Evolutionary conservation across 2,113 vertebrate genomes (phyloP), one percentile per base, ranked within the genome.

Genomic region (Cephalopholis sonnerati): DNA sequence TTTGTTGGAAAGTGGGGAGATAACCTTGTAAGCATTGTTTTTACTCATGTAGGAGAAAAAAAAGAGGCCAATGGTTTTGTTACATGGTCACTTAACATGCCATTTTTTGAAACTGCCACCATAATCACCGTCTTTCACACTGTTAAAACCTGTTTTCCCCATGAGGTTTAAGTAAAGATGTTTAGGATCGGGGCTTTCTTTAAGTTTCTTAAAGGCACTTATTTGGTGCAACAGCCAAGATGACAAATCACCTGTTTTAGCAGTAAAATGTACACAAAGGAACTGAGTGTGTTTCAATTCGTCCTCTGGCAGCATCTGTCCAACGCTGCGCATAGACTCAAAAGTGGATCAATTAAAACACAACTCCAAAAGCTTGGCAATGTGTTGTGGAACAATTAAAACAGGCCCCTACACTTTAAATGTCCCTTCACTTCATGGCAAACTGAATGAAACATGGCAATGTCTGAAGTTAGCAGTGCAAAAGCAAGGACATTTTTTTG

Each of bases 321-420:
- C 39, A 20, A 44, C 15, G 4, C 39, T 50, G n/a, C 3, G 67
- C 41, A 66, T 27, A 9, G 11, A 59, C 61, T 66, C 20, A 70
- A 71, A 86, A 74, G 39, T 78, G 39, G 54, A 36, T 83, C 59
- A 78, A 67, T 55, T 29, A 27, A 65, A 63, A 51, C 24, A 12
- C 27, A 44, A 41, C 22, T 61, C 32, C 53, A 55, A 64, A 65
- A 50, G 41, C 29, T 25, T 18, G 27, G 11, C 17, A 8, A 36
- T 68, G 61, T 44, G 24, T 66, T 58, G 24, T 58, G 48, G 11
- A 22, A 46, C 7, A 64, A 80, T 36, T 51, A n/a, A 70, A 75
- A 25, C 41, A 70, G 9, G 24, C 46, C 65, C 22, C 7, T 51
- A 11, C 11, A 16, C 20, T 54, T 48, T 16, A 50, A 53, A 53